Evolutionary conservation across 2,797 vertebrate genomes (phyloP), one percentile per base, ranked within the genome.

Genomic region (Pristis pectinata): DNA sequence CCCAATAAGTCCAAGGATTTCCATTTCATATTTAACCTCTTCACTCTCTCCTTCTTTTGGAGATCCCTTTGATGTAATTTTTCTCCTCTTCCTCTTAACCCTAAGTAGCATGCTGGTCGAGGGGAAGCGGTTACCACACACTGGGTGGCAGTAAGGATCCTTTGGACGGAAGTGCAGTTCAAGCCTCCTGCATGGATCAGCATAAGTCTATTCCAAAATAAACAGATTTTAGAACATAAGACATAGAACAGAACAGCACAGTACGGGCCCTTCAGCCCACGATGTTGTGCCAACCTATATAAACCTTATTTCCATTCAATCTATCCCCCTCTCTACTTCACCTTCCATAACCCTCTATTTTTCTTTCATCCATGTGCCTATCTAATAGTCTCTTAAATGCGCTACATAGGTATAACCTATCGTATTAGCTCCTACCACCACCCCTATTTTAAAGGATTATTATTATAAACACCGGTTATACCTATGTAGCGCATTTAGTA

Each of bases 81-180:
- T 94, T 24, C 96, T 95, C 95, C 96, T 96, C 94, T 95, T 97
- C 94, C 97, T 97, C 37, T 95, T 96, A 95, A 99, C 97, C 94
- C 96, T 96, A 37, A 99, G 98, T 94, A 99, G 97, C 95, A 99
- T 95, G 97, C 98, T 98, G 95, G 97, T 98, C 94, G 98, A 98
- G 0, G 98, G 96, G 95, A 98, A 98, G 94, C 99, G 98, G 95
- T 99, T 99, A 95, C 98, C 99, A 17, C 98, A 99, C 5, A 98
- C 96, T 0, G 98, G 97, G 95, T 99, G 99, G 95, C 98, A 99
- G 95, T 98, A 99, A 0, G 98, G 98, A 95, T 99, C 99, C 95
- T 97, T 97, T 49, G 99, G 98, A 74, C 99, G 98, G 96, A 97
- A 99, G 94, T 98, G 98, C 72, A 99, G 97, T 96, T 99, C 99